phyloP scores from a whole-genome alignment of 2,888 invertebrate species.

The Deilephila elpenor region DNA sequence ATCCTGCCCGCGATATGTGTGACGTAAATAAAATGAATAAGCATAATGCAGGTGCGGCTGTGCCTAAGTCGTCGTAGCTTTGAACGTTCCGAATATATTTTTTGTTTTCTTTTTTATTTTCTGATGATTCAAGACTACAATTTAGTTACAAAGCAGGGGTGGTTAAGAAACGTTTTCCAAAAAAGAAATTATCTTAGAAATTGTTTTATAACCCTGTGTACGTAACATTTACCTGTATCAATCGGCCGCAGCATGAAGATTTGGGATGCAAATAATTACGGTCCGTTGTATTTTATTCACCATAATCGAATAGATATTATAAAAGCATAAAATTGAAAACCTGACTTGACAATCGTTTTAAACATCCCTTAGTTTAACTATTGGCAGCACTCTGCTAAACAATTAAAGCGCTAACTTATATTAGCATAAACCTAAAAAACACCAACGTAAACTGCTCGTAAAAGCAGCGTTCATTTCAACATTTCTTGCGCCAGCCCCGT shows the following conservation, averaged over 20 bases:
- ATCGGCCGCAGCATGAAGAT: too few species aligned
- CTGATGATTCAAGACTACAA: not conserved
- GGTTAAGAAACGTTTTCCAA: not conserved
- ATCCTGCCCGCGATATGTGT: conserved; percentile 51
- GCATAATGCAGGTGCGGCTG: conserved; percentile 36
- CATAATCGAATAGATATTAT: too few species aligned
- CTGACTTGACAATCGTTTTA: too few species aligned
- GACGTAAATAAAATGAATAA: conserved; percentile 55
- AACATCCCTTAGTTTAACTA: too few species aligned
- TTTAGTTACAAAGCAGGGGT: not conserved
- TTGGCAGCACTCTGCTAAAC: not conserved
- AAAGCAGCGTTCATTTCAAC: conserved; percentile 19
- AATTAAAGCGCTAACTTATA: not conserved
- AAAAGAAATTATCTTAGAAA: too few species aligned
- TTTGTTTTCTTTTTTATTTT: conserved; percentile 7
- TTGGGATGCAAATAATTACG: too few species aligned
- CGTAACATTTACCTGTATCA: too few species aligned
- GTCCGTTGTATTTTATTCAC: too few species aligned
- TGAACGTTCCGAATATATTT: conserved; percentile 28
- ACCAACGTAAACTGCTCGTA: not conserved
- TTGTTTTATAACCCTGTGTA: too few species aligned
- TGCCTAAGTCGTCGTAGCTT: conserved; percentile 30
- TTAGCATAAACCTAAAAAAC: not conserved
- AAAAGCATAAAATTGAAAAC: too few species aligned
- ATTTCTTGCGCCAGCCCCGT: conserved; percentile 20